These are phyloP conservation scores for Drosophila mimetica DNA, from an alignment of 2,888 invertebrate species.

Conservation along the genomic window DNA sequence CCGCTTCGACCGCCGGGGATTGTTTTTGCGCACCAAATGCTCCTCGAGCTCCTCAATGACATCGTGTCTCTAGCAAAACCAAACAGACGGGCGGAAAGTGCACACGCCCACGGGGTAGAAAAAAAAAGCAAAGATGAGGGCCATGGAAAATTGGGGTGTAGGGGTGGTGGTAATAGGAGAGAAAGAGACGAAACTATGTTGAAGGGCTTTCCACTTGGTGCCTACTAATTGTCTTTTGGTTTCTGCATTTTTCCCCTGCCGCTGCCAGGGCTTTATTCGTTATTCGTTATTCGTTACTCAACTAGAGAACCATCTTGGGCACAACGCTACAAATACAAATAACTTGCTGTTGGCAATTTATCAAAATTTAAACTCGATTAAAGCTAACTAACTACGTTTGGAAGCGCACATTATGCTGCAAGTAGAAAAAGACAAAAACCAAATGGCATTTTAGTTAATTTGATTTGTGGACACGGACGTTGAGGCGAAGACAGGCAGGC, in stretches of 20 bases:
- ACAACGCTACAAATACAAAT: constrained; percentile 33
- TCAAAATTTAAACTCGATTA: constrained; percentile 75
- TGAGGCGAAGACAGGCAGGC: background rate
- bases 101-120: constrained; percentile 8
- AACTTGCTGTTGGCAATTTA: constrained; percentile 63
- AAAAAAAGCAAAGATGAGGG: constrained; percentile 15
- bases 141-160: background rate
- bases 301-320: constrained; percentile 43
- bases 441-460: constrained; percentile 80
- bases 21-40: constrained; percentile 85
- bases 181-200: constrained; percentile 36
- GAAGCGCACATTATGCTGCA: constrained; percentile 82
- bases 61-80: constrained; percentile 78
- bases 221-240: constrained; percentile 80
- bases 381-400: constrained; percentile 68
- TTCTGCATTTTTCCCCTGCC: constrained; percentile 67
- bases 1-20: constrained; percentile 85
- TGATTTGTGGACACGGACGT: constrained; percentile 65
- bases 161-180: background rate
- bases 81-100: constrained; percentile 15
- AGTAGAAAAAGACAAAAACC: constrained; percentile 82
- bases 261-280: constrained; percentile 52
- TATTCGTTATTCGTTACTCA: constrained; percentile 62
- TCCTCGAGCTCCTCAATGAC: constrained; percentile 85
- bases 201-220: constrained; percentile 64